Base-by-base conservation (phyloP, 1,140 invertebrate genomes). In the Macrobrachium nipponense region DNA sequence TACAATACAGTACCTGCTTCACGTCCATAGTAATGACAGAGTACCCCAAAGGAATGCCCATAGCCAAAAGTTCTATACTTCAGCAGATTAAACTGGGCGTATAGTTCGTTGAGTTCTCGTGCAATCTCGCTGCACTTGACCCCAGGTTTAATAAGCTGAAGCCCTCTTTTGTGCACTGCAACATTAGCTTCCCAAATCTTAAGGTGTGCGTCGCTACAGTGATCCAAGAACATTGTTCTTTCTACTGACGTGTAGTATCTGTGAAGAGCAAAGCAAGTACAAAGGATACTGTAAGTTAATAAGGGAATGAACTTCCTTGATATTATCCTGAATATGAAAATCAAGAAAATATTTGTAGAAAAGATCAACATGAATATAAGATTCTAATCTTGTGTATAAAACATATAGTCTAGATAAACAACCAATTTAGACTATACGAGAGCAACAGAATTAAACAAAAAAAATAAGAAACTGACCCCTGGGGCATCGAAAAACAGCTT, bases 171-270 rank as follows among this genome's bases (percentile, higher is more conserved):
- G 83, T 86, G 83, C 1, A 86, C 83, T 11, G 75, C 83, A 17
- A 86, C 83, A 44, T 86, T 86, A 15, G 76, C 83, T 51, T 86
- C 83, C 83, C 83, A 86, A 36, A 86, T 51, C 76, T 86, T 86
- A 61, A 86, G 83, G 62, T 79, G 76, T 62, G 36, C 83, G 44
- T 86, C 83, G 27, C 75, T 79, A 61, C 83, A 86, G 83, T 86
- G 83, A 44, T 60, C 83, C n/a, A 86, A 64, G 76, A 86, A 86
- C 43, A 23, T 78, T n/a, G 83, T 86, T 36, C 83, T 66, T 36
- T 86, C 83, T 43, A 86, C n/a, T 10, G 83, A 36, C 5, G 83
- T 80, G 76, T 86, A 86, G 76, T 86, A 86, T 43, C 83, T 86
- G 70, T 18, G 17, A 14, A 20, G 62, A 64, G 64, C 18, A 66